Base-by-base conservation (phyloP, 2,797 vertebrate species). In the Pangasius mekongensis region DNA sequence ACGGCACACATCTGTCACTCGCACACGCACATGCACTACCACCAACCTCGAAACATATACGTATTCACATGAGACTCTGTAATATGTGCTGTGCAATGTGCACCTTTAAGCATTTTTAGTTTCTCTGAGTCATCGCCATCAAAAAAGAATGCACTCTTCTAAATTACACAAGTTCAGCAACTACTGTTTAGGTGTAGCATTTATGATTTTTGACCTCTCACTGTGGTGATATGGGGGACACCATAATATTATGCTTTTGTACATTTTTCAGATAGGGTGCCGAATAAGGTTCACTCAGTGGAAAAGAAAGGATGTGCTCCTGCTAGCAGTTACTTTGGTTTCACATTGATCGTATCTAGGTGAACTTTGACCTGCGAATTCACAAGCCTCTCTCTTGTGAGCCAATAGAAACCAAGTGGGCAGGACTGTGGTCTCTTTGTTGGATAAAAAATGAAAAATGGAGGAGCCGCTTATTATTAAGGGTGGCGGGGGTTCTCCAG, bases 1-100 rank as follows among this genome's bases (percentile, higher is more conserved):
- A 88, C 85, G 90, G 93, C 91, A 87, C 92, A 90, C 93, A 92
- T 89, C 89, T 93, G 93, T 93, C 92, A 89, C 82, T 89, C 83
- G 81, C 16, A 13, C 62, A 71, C 47, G 67, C 85, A 74, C 78
- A 49, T 22, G 74, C 86, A 80, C 54, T 64, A 83, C 84, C 58
- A 86, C 64, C 64, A 39, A 84, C 83, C 82, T 71, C 24, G 56
- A 69, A 77, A 69, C 52, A 58, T 82, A 77, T 33, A 76, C 47
- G 1, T 52, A 84, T 33, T 84, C 83, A 54, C 64, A 27, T 16
- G 58, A 43, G 24, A 82, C 33, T 27, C 58, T 64, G 22, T 62
- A 64, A 27, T 62, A 33, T 82, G 80, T 62, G 20, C 30, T 82
- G 80, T 62, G 20, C 30, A 39, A 9, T 82, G 36, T 62, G 80